Evolutionary conservation across 2,113 vertebrate species (phyloP), one percentile per base, ranked within the genome.

Genomic region (Heterocephalus glaber): DNA sequence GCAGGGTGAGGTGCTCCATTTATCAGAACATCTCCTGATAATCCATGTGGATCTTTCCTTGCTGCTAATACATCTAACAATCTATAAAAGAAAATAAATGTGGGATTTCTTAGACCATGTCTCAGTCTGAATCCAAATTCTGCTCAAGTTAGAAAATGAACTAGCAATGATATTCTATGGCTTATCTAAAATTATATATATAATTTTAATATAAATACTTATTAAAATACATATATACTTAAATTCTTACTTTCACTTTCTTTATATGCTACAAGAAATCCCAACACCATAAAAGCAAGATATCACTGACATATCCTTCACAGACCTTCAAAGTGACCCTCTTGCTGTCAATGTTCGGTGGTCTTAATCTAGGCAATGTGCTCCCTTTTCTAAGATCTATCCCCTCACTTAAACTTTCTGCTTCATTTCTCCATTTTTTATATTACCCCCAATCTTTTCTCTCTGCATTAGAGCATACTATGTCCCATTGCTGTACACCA

Each of bases 1-100:
- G 99, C 97, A 94, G 99, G 99, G 86, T 99, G 99, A 52, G 99
- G 99, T 3, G 98, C 98, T 96, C 99, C 99, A 9, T 99, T 99
- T 68, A 99, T 98, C 84, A 99, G 97, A 96, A 99, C 98, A 61
- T 99, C 97, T 87, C 99, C 99, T 35, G 98, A 98, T n/a, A 99
- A 98, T 30, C 99, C 99, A 5, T 0, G 24, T 2, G 99, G 99
- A 95, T 99, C 98, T 85, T 99, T 99, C 87, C 99, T 98, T 56
- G 99, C 98, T 22, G 99, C 98, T 97, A 99, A 96, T 94, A 99
- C 92, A 96, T 99, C 99, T 0, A 99, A 96, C 0, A 99, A 96
- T 58, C 99, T 99, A 86, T 72, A 77, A 88, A 93, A 91, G 76
- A 44, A 96, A 52, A 96, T 2, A 66, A 0, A 24, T 9, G 8